A percentile compares a stretch with the other conserved stretches of the same genome.
phyloP scores from a whole-genome alignment of 1,140 invertebrate species.

The Megalopta genalis region DNA sequence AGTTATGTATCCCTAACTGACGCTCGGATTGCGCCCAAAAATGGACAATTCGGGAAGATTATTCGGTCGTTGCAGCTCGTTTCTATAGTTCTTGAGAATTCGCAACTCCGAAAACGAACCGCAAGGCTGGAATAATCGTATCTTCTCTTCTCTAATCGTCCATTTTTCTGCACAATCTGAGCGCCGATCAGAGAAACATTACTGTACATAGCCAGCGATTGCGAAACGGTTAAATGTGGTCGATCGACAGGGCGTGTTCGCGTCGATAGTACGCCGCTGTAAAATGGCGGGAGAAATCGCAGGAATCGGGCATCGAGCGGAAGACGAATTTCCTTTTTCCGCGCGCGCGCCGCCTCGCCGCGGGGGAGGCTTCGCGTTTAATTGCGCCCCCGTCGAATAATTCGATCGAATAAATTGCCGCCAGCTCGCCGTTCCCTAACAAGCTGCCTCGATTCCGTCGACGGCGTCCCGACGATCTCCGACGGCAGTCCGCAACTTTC shows the following conservation, averaged over 20 bases:
- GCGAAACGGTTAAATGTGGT: not conserved
- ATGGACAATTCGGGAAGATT: no score
- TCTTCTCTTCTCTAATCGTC: no score
- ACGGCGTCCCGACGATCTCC: not conserved
- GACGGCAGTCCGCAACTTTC: constrained; percentile 1
- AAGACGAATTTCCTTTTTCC: not conserved
- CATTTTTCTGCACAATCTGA: no score
- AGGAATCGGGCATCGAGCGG: not conserved
- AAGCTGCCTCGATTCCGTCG: constrained; percentile 1
- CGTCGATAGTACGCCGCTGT: not conserved
- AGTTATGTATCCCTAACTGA: no score
- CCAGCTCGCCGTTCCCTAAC: constrained; percentile 27
- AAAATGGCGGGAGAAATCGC: not conserved
- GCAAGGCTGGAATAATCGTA: no score
- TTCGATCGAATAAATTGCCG: constrained; percentile 46
- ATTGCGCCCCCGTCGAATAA: constrained; percentile 31
- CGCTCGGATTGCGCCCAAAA: no score
- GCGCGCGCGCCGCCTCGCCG: no score
- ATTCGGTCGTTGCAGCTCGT: no score
- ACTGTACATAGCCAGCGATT: no score
- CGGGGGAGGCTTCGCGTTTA: constrained; percentile 6
- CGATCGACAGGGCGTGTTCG: not conserved
- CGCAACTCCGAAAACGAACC: no score
- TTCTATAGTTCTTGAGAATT: no score
- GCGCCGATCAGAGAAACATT: no score